phyloP scores from a whole-genome alignment of 2,113 vertebrate genomes.

The Tor tambroides region DNA sequence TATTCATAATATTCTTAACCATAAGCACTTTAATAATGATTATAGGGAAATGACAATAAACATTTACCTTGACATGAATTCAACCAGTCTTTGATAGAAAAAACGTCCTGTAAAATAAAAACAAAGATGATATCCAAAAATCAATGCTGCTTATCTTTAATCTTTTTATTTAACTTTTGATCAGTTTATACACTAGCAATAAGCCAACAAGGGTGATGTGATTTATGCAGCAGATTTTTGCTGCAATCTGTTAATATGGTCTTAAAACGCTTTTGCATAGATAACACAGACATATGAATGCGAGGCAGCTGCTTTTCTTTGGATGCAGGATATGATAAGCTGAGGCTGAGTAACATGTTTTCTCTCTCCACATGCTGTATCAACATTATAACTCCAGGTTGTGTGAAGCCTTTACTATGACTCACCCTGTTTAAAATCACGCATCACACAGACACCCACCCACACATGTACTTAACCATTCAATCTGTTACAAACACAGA shows the following conservation, averaged over 20 bases:
- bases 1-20: too few relatives aligned
- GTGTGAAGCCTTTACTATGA: constrained; percentile 16
- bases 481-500: constrained; percentile 15
- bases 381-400: constrained; percentile 5
- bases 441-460: constrained; percentile 3
- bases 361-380: constrained; percentile 5
- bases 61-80: constrained; percentile 94
- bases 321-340: neutral
- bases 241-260: neutral
- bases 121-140: neutral
- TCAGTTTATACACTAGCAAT: neutral
- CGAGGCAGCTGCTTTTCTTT: constrained; percentile 15
- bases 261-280: neutral
- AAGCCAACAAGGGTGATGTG: neutral
- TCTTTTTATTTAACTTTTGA: neutral
- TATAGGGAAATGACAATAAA: too few relatives aligned
- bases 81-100: constrained; percentile 95
- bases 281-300: constrained; percentile 1
- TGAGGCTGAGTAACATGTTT: constrained; percentile 6
- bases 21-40: too few relatives aligned
- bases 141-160: neutral
- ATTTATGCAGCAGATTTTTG: neutral
- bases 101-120: constrained; percentile 80
- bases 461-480: neutral
- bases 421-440: constrained; percentile 21